Percentiles rank a stretch among this genome's conserved stretches.
phyloP scores from a whole-genome alignment of 2,888 invertebrate genomes.

The Luffia ferchaultella region DNA sequence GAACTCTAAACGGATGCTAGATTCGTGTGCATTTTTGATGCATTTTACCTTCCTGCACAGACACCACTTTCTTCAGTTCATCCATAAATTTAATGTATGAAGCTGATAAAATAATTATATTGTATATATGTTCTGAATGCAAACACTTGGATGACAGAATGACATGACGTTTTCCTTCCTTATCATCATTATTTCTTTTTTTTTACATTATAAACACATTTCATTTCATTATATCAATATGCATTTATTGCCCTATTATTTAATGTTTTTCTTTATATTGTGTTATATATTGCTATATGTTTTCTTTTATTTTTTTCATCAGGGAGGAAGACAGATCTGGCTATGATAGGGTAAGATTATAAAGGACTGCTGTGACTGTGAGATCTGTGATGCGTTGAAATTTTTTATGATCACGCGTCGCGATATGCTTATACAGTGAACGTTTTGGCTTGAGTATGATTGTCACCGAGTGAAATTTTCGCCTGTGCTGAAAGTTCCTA shows the following conservation, averaged over 20 bases:
- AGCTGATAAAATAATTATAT: no score
- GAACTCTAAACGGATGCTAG: neutral
- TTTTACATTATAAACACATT: neutral
- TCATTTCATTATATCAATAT: constrained; percentile 19
- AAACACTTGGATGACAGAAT: constrained; percentile 17
- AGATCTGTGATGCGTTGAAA: constrained; percentile 20
- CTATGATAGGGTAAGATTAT: constrained; percentile 65
- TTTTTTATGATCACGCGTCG: neutral
- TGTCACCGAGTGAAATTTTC: neutral
- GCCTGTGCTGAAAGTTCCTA: neutral
- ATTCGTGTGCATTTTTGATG: neutral
- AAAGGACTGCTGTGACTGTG: constrained; percentile 50
- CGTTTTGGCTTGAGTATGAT: neutral
- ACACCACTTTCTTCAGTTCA: neutral
- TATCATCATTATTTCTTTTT: neutral
- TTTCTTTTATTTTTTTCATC: constrained; percentile 52
- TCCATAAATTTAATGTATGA: neutral
- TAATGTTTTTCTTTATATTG: constrained; percentile 18
- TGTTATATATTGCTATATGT: constrained; percentile 25
- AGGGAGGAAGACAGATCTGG: constrained; percentile 67
- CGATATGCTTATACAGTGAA: neutral
- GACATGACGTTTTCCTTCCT: neutral
- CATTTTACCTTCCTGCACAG: neutral
- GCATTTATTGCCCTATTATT: constrained; percentile 21
- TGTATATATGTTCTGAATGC: constrained; percentile 63